These are phyloP conservation scores for Mustela nigripes DNA, from an alignment of 2,113 vertebrate genomes.

Conservation along the genomic window DNA sequence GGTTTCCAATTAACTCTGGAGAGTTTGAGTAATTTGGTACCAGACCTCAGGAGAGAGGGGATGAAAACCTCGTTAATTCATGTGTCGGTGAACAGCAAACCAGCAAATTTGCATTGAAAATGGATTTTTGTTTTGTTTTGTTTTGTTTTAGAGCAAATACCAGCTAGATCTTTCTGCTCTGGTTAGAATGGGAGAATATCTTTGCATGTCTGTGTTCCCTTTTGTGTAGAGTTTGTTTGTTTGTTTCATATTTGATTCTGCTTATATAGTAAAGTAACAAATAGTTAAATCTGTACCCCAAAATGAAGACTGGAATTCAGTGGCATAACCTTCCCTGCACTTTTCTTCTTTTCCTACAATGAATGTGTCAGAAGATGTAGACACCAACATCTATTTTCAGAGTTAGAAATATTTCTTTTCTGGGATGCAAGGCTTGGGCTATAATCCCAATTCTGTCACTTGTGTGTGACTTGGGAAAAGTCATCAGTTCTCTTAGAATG, in stretches of 20 bases:
- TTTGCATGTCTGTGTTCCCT: neutral
- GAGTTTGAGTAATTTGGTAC: slow-evolving; percentile 77
- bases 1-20: slow-evolving; percentile 81
- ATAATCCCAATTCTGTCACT: neutral
- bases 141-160: slow-evolving; percentile 47
- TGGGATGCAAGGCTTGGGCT: neutral
- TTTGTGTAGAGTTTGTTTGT: neutral
- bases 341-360: neutral
- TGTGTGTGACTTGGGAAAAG: neutral
- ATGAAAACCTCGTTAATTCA: slow-evolving; percentile 71
- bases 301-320: neutral
- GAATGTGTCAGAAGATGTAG: neutral
- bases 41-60: slow-evolving; percentile 72
- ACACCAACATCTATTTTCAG: neutral
- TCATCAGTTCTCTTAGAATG: slow-evolving; percentile 27
- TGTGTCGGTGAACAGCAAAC: slow-evolving; percentile 54
- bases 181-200: neutral
- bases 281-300: neutral
- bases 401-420: slow-evolving; percentile 29
- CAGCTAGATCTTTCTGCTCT: neutral
- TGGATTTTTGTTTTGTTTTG: slow-evolving; percentile 68
- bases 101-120: slow-evolving; percentile 76
- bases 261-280: neutral
- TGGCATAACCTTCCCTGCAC: neutral
- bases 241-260: neutral